These are phyloP conservation scores for Pterocles orientalis DNA, from an alignment of 2,113 vertebrate species.

Conservation along the genomic window DNA sequence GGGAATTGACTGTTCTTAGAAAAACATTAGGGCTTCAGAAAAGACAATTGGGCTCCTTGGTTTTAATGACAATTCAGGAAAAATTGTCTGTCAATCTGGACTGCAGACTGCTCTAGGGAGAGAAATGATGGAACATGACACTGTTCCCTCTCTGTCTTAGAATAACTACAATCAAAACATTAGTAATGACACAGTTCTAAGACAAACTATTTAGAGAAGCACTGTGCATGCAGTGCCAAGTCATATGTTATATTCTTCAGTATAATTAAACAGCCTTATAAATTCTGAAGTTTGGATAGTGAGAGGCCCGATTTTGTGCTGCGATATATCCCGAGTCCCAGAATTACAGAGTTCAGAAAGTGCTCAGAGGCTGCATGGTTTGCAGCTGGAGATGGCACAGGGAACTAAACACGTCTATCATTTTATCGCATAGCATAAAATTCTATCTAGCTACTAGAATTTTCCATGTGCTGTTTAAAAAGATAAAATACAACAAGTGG, in stretches of 20 bases:
- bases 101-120: background rate
- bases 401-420: background rate
- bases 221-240: fast-evolving
- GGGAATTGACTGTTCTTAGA: conserved; percentile 3
- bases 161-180: background rate
- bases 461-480: background rate
- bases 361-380: fast-evolving
- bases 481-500: background rate
- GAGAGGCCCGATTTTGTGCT: background rate
- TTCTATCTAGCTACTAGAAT: background rate
- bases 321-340: fast-evolving
- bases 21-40: background rate
- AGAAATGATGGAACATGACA: background rate
- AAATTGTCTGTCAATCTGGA: background rate
- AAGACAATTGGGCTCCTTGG: background rate
- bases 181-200: background rate
- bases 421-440: background rate
- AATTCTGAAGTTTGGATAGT: background rate
- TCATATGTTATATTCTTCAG: background rate
- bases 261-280: background rate
- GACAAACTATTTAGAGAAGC: background rate
- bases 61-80: background rate
- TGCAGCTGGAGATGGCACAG: background rate
- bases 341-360: fast-evolving
- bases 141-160: background rate